These are phyloP conservation scores for Tryphoninae sp. DNA, from an alignment of 2,888 invertebrate genomes.

Conservation along the genomic window DNA sequence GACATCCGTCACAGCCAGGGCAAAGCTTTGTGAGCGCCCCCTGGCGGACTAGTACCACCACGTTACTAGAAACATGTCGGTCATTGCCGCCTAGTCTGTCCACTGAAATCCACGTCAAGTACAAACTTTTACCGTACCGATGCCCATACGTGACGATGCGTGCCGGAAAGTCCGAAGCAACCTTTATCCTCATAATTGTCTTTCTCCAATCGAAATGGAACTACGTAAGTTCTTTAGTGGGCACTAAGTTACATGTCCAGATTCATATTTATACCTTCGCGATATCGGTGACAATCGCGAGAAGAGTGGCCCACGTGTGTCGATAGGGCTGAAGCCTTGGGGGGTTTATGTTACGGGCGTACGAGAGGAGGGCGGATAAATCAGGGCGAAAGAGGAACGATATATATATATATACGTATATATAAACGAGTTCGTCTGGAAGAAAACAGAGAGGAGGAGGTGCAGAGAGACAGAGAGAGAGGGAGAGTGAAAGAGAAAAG, in stretches of 20 bases:
- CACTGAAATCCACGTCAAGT: too few relatives aligned
- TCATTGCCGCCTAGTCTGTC: too few relatives aligned
- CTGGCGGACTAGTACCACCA: too few relatives aligned
- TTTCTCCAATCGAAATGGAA: background rate
- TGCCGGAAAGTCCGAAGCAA: too few relatives aligned
- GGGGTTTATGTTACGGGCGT: constrained; percentile 39
- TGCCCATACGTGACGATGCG: too few relatives aligned
- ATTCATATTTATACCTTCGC: constrained; percentile 9
- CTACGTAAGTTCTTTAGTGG: background rate
- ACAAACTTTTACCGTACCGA: too few relatives aligned
- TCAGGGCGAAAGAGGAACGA: constrained; percentile 57
- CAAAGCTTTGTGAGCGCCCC: too few relatives aligned
- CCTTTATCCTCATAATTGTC: too few relatives aligned
- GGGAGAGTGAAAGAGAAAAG: background rate
- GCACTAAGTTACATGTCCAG: constrained; percentile 7
- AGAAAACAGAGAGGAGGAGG: background rate
- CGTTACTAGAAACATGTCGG: too few relatives aligned
- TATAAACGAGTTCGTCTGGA: constrained; percentile 45
- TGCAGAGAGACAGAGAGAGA: constrained; percentile 20
- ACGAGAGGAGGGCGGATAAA: constrained; percentile 57
- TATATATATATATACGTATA: constrained; percentile 27
- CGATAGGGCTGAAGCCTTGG: constrained; percentile 39
- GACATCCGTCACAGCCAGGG: too few relatives aligned
- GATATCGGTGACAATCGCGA: constrained; percentile 49
- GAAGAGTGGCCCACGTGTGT: constrained; percentile 25